Evolutionary conservation across 2,113 vertebrate genomes (phyloP), one percentile per base, ranked within the genome.

Genomic region (Ardeotis arabs): DNA sequence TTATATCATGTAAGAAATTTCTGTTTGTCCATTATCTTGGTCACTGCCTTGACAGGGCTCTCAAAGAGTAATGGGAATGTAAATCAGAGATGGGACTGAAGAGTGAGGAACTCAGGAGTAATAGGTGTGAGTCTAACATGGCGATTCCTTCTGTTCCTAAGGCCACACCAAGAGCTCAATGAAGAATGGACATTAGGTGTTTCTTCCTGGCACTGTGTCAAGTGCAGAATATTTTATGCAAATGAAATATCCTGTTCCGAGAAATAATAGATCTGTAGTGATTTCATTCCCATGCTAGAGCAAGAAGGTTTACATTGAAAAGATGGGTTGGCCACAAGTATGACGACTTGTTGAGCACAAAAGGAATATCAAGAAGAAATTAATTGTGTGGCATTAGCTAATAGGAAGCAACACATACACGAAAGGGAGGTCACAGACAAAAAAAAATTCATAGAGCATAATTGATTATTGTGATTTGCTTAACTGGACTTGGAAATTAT

Each of bases 201-300:
- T 97, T 90, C 93, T 97, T 97, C 97, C 95, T 98, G 98, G 98
- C 98, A 97, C 91, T 87, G 87, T 97, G 97, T 98, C 98, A 98
- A 96, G 97, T 94, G 95, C 70, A 97, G 98, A 98, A 97, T 98
- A 98, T 97, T 97, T 98, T 98, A 98, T 98, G 98, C 97, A 98
- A 98, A 98, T 98, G 95, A 97, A 97, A 96, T 97, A 97, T 97
- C 97, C 96, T 97, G 59, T 98, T 98, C 98, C 98, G 97, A 98
- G 98, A 98, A 98, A 98, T 98, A 98, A 98, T 98, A 98, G 97
- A 98, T 98, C 98, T 95, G 55, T 81, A 85, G 95, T 97, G 97
- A 97, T 97, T 97, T 98, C 97, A 97, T 95, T 93, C 95, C 72
- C 87, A 89, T 95, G 97, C 96, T 97, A 96, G 68, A 97, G 94